These are phyloP conservation scores for Nesidiocoris tenuis DNA, from an alignment of 2,888 invertebrate genomes.

Conservation along the genomic window DNA sequence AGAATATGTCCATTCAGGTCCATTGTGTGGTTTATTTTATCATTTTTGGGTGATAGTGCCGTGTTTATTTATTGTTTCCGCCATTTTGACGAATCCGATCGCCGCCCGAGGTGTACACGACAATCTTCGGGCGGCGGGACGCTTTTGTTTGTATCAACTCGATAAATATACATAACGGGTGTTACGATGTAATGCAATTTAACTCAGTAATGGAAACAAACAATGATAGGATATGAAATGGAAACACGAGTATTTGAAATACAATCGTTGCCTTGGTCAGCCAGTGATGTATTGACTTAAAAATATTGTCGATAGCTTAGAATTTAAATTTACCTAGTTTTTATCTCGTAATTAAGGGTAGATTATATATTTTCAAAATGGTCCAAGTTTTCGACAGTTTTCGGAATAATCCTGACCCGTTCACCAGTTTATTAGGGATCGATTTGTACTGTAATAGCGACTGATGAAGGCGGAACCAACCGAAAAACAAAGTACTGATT, in stretches of 20 bases:
- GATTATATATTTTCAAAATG: neutral
- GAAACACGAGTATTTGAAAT: neutral
- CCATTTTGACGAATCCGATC: neutral
- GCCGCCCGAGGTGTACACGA: constrained; percentile 22
- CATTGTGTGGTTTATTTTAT: constrained; percentile 26
- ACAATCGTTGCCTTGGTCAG: neutral
- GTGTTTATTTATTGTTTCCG: constrained; percentile 6
- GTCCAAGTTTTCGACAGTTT: neutral
- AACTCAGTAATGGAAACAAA: neutral
- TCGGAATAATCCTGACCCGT: too few species aligned
- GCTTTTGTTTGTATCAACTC: constrained; percentile 8
- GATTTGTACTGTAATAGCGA: too few species aligned
- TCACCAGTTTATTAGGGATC: too few species aligned
- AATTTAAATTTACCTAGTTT: neutral
- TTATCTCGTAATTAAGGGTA: neutral
- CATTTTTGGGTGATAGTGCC: constrained; percentile 26
- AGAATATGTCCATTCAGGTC: constrained; percentile 24
- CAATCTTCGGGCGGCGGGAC: constrained; percentile 19
- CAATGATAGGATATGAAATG: neutral
- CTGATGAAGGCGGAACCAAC: neutral
- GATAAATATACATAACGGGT: neutral
- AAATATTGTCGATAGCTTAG: neutral
- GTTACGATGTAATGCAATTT: neutral
- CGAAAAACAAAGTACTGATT: neutral
- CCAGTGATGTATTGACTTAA: neutral